phyloP scores from a whole-genome alignment of 2,888 invertebrate species.

The Apotomis turbidana region DNA sequence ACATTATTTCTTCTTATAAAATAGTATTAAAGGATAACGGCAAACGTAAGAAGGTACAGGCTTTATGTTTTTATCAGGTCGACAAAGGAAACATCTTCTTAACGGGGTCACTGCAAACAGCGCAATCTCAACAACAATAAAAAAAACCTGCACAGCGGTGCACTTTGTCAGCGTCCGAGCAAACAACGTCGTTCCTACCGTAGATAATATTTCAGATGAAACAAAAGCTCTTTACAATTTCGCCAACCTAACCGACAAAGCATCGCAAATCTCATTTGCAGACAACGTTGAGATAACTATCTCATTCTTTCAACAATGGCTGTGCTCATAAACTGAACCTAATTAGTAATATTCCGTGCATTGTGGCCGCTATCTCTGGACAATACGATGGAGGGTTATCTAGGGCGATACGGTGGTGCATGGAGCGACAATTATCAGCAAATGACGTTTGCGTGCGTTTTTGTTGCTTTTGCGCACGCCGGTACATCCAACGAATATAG shows the following conservation, averaged over 20 bases:
- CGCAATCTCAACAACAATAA: conserved; percentile 36
- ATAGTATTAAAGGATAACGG: neutral
- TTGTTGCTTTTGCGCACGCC: conserved; percentile 49
- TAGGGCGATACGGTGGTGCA: conserved; percentile 76
- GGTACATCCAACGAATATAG: conserved; percentile 21
- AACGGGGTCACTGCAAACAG: conserved; percentile 19
- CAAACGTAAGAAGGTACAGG: neutral
- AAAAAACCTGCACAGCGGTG: conserved; percentile 33
- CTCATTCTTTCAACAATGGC: conserved; percentile 82
- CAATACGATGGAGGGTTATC: conserved; percentile 81
- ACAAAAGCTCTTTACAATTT: conserved; percentile 75
- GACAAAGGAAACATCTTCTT: conserved; percentile 13
- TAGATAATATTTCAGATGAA: conserved; percentile 72
- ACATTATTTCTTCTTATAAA: no score
- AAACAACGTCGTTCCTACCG: conserved; percentile 57
- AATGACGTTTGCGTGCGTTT: conserved; percentile 64
- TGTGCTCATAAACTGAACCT: conserved; percentile 80
- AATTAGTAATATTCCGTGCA: conserved; percentile 83
- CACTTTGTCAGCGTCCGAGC: conserved; percentile 43
- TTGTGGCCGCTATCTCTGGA: conserved; percentile 76
- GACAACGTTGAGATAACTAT: conserved; percentile 80
- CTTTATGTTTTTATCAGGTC: conserved; percentile 17
- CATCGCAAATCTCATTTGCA: conserved; percentile 82
- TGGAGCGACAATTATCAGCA: conserved; percentile 80
- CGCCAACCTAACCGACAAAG: conserved; percentile 78